Base-by-base conservation (phyloP, 2,113 vertebrate species). In the Callopanchax toddi region DNA sequence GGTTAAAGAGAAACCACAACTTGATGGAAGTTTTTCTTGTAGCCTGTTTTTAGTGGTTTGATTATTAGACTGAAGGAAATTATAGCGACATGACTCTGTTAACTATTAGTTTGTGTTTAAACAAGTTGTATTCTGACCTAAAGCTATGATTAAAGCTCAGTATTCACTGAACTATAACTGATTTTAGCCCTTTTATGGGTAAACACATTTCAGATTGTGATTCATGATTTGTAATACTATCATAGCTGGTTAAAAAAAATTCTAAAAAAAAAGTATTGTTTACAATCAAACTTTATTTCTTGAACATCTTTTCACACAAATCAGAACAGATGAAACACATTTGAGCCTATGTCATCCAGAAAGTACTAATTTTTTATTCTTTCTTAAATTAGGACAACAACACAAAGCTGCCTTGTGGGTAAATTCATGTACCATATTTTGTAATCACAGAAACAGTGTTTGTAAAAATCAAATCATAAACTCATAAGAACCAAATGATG, bases 221-320 rank as follows among this genome's bases (percentile, higher is more conserved):
- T 25, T 22, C 1, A 11, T 29, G 6, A 36, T 32, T 71, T 71
- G 15, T 26, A 54, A n/a, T n/a, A n/a, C n/a, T n/a, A n/a, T n/a
- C n/a, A n/a, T n/a, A n/a, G n/a, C n/a, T n/a, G n/a, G n/a, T n/a
- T n/a, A n/a, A n/a, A n/a, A n/a, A n/a, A n/a, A n/a, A n/a, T n/a
- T n/a, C n/a, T n/a, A n/a, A n/a, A n/a, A n/a, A n/a, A n/a, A n/a
- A n/a, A n/a, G n/a, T n/a, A n/a, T n/a, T 53, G 37, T 67, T 78
- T 67, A 69, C 42, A 79, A 56, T 59, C 21, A 44, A 46, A 21
- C 67, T 84, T 83, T 71, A 84, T 79, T 81, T 32, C 29, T 74
- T 20, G 43, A 66, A 1, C 78, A 43, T 16, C 56, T 72, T 57
- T 79, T n/a, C n/a, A n/a, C n/a, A 57, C 13, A 46, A 72, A 16